Conservation (phyloP, 2,888 invertebrate species). For the Elegia similella region DNA sequence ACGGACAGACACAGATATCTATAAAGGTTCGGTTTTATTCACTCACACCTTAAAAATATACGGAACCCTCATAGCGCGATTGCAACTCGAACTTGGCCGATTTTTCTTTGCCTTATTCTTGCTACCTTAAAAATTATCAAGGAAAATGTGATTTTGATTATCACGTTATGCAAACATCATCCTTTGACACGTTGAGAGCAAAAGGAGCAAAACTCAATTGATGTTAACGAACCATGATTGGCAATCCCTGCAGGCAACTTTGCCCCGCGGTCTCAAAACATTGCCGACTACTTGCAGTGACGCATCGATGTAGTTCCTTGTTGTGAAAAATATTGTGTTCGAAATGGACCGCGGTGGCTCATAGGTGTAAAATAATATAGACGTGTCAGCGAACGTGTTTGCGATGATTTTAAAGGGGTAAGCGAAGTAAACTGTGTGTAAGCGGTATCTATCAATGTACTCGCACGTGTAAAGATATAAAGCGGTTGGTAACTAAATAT, state of each 20-base stretch:
- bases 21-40: too few species aligned
- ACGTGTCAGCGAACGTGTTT: background rate
- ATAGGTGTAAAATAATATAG: background rate
- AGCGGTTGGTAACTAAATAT: too few species aligned
- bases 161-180: constrained; percentile 15
- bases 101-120: too few species aligned
- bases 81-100: too few species aligned
- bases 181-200: constrained; percentile 23
- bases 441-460: too few species aligned
- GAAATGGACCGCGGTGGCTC: background rate
- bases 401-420: constrained; percentile 8
- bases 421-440: background rate
- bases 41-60: too few species aligned
- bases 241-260: constrained; percentile 42
- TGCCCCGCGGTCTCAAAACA: constrained; percentile 36
- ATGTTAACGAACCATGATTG: constrained; percentile 40
- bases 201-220: constrained; percentile 32
- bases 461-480: too few species aligned
- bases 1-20: too few species aligned
- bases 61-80: too few species aligned
- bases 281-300: background rate
- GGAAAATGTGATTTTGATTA: background rate
- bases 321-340: constrained; percentile 6
- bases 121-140: too few species aligned
- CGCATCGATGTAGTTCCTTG: background rate